Conservation (phyloP, 2,113 vertebrate genomes). For the Paraplagusia blochii region DNA sequence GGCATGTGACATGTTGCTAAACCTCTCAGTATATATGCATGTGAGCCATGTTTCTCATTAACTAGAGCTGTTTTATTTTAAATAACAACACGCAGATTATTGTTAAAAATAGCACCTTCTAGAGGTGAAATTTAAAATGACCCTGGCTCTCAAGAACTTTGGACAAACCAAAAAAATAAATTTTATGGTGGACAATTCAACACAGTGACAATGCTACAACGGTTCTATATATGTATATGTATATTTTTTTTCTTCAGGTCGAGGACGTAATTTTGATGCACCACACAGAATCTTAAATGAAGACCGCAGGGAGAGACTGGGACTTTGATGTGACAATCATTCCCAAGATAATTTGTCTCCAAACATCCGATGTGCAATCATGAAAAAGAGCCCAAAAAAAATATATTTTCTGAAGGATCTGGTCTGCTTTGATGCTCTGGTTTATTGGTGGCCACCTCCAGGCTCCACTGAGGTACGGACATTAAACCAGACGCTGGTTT, state of each 20-base stretch:
- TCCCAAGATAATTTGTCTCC: conserved; percentile 66
- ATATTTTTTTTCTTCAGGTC: conserved; percentile 23
- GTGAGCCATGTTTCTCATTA: too few relatives aligned
- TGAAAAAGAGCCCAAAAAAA: conserved; percentile 28
- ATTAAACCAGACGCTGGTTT: conserved; percentile 12
- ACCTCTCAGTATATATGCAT: too few relatives aligned
- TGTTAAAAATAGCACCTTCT: conserved; percentile 6
- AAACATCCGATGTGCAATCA: conserved; percentile 54
- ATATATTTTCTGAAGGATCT: conserved; percentile 36
- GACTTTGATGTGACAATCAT: conserved; percentile 64
- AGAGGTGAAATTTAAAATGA: too few relatives aligned
- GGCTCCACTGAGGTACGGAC: conserved; percentile 45
- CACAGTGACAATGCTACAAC: conserved; percentile 39
- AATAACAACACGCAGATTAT: conserved; percentile 1
- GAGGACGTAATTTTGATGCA: conserved; percentile 46
- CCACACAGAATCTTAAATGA: conserved; percentile 50
- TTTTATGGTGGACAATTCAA: conserved; percentile 22
- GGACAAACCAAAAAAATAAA: conserved; percentile 1
- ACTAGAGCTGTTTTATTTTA: too few relatives aligned
- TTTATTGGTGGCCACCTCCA: conserved; percentile 52
- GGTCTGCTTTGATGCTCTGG: conserved; percentile 42
- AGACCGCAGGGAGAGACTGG: conserved; percentile 9
- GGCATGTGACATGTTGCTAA: conserved; percentile 14
- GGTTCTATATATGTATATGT: too few relatives aligned
- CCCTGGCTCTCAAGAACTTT: conserved; percentile 16